A percentile compares a stretch with the other conserved stretches of the same genome.
These are phyloP conservation scores for Forbesichthys agassizii DNA, from an alignment of 2,113 vertebrate species.

Conservation along the genomic window DNA sequence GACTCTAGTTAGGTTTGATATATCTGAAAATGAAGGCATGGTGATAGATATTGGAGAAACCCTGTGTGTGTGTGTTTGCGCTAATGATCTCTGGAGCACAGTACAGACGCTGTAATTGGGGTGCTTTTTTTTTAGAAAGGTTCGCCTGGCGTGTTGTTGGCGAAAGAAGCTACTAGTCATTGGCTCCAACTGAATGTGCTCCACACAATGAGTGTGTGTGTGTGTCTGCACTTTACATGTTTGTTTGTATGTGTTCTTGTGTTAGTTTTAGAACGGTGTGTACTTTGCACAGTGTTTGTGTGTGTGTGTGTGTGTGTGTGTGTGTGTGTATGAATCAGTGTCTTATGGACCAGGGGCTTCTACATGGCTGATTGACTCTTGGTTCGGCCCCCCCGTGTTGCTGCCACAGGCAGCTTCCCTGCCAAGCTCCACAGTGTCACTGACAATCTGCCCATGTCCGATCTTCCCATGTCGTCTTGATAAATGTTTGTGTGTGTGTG, in stretches of 20 bases:
- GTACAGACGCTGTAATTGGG: no score
- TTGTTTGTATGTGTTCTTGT: conserved; percentile 4
- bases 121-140: no score
- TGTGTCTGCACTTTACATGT: not conserved
- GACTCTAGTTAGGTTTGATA: conserved; percentile 1
- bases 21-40: not conserved
- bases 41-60: not conserved
- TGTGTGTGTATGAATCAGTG: conserved; percentile 45
- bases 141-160: no score
- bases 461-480: conserved; percentile 69
- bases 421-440: conserved; percentile 67
- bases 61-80: not conserved
- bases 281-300: not conserved
- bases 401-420: conserved; percentile 65
- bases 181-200: conserved; percentile 21
- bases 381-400: conserved; percentile 46
- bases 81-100: no score
- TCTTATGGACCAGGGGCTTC: conserved; percentile 64
- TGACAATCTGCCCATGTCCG: conserved; percentile 70
- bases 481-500: conserved; percentile 54
- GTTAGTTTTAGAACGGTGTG: not conserved
- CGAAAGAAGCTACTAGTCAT: conserved; percentile 4
- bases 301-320: conserved; percentile 21
- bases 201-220: not conserved
- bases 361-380: conserved; percentile 64